Conservation (phyloP, 1,140 invertebrate species). For the Orius insidiosus region DNA sequence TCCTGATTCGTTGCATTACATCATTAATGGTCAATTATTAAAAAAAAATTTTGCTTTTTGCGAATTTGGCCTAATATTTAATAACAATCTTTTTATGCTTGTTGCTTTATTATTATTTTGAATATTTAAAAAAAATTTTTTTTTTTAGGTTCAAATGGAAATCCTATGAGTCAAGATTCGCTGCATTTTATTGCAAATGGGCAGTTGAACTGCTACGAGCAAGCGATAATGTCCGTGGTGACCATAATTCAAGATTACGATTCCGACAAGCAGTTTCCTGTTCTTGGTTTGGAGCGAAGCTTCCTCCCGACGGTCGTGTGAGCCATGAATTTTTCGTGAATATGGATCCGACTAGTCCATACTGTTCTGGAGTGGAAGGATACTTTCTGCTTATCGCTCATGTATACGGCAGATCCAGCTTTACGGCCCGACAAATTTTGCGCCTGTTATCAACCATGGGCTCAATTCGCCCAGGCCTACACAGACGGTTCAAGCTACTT, state of each 20-base stretch:
- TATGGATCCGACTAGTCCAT: constrained; percentile 38
- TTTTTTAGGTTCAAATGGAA: constrained; percentile 43
- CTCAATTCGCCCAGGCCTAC: constrained; percentile 28
- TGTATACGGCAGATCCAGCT: constrained; percentile 36
- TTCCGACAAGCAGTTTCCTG: constrained; percentile 35
- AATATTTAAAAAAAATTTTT: too few species aligned
- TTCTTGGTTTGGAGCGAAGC: constrained; percentile 36
- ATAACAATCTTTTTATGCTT: constrained; percentile 9
- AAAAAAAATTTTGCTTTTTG: background rate
- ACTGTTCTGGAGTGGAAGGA: constrained; percentile 30
- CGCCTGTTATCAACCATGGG: constrained; percentile 40
- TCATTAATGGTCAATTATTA: constrained; percentile 21
- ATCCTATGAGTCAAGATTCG: constrained; percentile 33
- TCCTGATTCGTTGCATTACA: constrained; percentile 38
- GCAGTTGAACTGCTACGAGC: constrained; percentile 36
- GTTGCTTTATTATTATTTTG: background rate
- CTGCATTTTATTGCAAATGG: constrained; percentile 35
- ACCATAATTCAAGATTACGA: constrained; percentile 48
- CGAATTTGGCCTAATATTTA: background rate
- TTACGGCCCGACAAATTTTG: constrained; percentile 48
- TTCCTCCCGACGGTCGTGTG: constrained; percentile 33
- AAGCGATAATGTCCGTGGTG: constrained; percentile 38
- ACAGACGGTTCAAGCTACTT: constrained; percentile 39
- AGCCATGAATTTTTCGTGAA: constrained; percentile 43
- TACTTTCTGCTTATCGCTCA: constrained; percentile 25